phyloP scores from a whole-genome alignment of 2,797 vertebrate genomes.

The Hipposideros larvatus region DNA sequence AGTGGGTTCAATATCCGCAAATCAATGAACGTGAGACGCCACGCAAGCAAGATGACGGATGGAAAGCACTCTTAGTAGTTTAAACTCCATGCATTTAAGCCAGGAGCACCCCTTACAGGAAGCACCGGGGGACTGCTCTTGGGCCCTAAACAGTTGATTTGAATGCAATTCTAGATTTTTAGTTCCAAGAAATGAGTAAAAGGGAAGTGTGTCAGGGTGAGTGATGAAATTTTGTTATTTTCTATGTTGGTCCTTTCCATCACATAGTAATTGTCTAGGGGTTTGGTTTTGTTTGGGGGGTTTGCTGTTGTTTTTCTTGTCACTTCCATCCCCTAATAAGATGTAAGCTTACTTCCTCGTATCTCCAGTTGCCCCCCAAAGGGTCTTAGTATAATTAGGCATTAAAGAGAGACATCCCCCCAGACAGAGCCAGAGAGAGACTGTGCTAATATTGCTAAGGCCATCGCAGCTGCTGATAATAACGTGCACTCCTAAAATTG shows the following conservation, averaged over 20 bases:
- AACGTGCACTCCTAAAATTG: rapidly evolving
- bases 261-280: neutral
- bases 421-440: too few relatives aligned
- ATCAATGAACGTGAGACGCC: neutral
- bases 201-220: neutral
- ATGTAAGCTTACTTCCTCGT: rapidly evolving
- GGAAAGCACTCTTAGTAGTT: rapidly evolving
- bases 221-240: rapidly evolving
- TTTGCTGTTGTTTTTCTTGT: neutral
- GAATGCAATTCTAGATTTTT: neutral
- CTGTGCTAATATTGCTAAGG: too few relatives aligned
- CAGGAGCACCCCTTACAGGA: neutral
- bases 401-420: neutral
- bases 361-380: too few relatives aligned
- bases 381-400: too few relatives aligned
- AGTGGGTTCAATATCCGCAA: neutral
- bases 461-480: neutral
- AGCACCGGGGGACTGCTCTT: neutral
- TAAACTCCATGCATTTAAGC: neutral
- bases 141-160: neutral
- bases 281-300: neutral
- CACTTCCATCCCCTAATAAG: neutral
- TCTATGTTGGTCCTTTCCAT: too few relatives aligned
- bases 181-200: neutral
- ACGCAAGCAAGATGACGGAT: rapidly evolving